phyloP scores from a whole-genome alignment of 2,113 vertebrate species.

The Catharus minimus region DNA sequence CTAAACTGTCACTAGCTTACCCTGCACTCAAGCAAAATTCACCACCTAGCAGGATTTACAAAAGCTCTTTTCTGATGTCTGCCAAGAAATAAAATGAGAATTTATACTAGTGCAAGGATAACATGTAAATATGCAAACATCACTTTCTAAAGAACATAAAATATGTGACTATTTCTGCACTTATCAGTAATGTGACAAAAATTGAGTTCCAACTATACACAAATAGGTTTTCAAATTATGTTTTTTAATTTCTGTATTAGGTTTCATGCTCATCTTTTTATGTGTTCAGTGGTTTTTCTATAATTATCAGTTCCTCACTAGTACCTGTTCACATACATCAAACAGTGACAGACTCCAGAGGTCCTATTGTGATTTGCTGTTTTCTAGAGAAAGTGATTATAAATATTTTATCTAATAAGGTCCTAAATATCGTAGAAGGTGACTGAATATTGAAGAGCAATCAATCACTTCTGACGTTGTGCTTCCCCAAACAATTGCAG shows the following conservation, averaged over 20 bases:
- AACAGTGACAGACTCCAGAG: background rate
- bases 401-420: background rate
- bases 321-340: background rate
- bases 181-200: background rate
- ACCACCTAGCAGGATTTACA: background rate
- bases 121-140: background rate
- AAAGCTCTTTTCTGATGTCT: background rate
- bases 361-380: background rate
- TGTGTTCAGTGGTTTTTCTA: background rate
- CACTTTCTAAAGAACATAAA: background rate
- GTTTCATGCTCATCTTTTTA: background rate
- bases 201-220: background rate
- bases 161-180: background rate
- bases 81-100: background rate
- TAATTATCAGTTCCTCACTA: background rate
- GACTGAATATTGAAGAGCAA: background rate
- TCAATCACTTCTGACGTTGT: background rate
- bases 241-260: background rate
- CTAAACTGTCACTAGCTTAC: background rate
- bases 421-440: background rate
- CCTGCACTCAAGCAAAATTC: background rate
- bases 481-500: background rate
- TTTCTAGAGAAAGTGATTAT: background rate
- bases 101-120: background rate
- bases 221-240: background rate